Conservation (phyloP, 2,113 vertebrate genomes). For the Procavia capensis region DNA sequence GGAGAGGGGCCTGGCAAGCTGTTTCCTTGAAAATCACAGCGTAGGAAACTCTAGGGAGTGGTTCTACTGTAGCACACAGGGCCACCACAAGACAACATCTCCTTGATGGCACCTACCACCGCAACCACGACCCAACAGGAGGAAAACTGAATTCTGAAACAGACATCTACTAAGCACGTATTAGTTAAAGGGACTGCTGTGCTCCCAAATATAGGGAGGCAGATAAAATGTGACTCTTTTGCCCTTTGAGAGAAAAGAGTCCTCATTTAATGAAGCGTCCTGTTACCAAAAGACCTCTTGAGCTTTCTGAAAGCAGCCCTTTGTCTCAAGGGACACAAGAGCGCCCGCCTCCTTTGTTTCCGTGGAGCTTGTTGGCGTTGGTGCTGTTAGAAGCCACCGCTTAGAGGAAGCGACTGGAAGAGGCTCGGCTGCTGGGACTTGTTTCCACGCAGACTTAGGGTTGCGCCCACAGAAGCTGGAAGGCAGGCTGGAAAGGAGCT, state of each 20-base stretch:
- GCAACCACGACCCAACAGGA: not conserved
- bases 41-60: not conserved
- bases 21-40: too few species aligned
- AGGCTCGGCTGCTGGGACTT: not conserved
- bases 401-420: too few species aligned
- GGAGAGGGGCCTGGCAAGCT: too few species aligned
- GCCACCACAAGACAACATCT: not conserved
- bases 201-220: not conserved
- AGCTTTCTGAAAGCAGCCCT: not conserved
- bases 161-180: accelerated
- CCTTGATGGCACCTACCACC: too few species aligned
- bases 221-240: accelerated
- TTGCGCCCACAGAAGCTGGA: not conserved
- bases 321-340: not conserved
- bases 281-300: not conserved
- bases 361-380: not conserved
- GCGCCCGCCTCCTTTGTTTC: not conserved
- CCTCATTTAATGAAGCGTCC: not conserved
- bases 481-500: not conserved
- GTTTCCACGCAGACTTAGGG: not conserved
- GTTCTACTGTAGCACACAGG: not conserved
- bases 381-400: not conserved
- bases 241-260: not conserved
- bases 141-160: not conserved
- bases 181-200: not conserved